These are phyloP conservation scores for Hypomecis punctinalis DNA, from an alignment of 2,888 invertebrate species.

Conservation along the genomic window DNA sequence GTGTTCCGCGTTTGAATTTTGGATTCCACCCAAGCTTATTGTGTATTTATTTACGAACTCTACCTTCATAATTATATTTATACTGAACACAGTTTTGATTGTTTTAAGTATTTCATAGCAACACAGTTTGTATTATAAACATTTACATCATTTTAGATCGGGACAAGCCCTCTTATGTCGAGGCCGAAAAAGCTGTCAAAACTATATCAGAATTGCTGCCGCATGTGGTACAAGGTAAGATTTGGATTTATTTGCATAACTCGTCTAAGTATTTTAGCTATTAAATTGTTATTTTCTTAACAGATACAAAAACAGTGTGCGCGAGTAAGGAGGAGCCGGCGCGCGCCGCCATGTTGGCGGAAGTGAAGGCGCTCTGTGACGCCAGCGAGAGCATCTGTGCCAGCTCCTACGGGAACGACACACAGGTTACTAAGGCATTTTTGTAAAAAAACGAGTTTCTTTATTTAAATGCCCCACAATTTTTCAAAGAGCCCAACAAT, in stretches of 20 bases:
- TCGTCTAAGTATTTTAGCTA: background rate
- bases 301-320: slow-evolving; percentile 50
- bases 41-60: no score
- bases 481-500: no score
- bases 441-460: no score
- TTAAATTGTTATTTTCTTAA: background rate
- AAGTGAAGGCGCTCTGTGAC: slow-evolving; percentile 49
- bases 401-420: slow-evolving; percentile 32
- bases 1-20: no score
- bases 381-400: slow-evolving; percentile 47
- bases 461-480: no score
- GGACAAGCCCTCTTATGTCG: slow-evolving; percentile 51
- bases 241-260: background rate
- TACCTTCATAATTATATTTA: no score
- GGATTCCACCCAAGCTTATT: no score
- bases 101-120: no score
- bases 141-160: slow-evolving; percentile 45
- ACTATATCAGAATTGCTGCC: slow-evolving; percentile 55
- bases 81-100: no score
- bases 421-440: slow-evolving; percentile 31
- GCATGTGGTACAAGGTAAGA: slow-evolving; percentile 51
- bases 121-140: background rate
- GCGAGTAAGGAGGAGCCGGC: slow-evolving; percentile 41
- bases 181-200: slow-evolving; percentile 50
- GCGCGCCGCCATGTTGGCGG: slow-evolving; percentile 47